Conservation (phyloP, 1,140 invertebrate genomes). For the Lucilia cuprina region DNA sequence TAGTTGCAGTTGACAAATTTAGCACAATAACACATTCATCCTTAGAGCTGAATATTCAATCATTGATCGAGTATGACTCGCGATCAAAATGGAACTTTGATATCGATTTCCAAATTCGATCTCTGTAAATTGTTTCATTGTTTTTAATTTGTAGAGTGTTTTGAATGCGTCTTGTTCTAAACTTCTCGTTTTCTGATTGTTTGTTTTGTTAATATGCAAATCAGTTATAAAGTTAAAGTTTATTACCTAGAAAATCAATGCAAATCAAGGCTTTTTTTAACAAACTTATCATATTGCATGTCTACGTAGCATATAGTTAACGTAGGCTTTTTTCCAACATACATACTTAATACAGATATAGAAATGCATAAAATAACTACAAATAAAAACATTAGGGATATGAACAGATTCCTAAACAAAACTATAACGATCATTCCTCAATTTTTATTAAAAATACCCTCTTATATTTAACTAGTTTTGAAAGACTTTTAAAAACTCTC, state of each 20-base stretch:
- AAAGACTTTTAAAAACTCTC: no score
- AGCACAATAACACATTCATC: no score
- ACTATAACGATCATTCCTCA: no score
- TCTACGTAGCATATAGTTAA: not conserved
- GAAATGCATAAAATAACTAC: no score
- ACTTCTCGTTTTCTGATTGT: not conserved
- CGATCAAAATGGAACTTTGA: no score
- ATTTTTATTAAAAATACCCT: no score
- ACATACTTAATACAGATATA: not conserved
- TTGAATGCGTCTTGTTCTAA: not conserved
- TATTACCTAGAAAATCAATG: slow-evolving; percentile 2
- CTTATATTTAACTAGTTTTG: no score
- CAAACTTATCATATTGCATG: not conserved
- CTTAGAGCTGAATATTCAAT: no score
- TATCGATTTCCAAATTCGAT: no score
- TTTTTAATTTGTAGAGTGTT: not conserved
- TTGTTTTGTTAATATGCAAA: not conserved
- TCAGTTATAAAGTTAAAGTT: not conserved
- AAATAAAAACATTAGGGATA: not conserved
- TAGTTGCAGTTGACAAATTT: no score
- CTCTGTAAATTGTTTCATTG: no score
- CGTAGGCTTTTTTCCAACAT: not conserved
- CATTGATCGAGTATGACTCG: no score
- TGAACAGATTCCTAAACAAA: not conserved
- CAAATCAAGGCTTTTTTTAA: not conserved